Conservation (phyloP, 2,888 invertebrate genomes). For the Mamestra brassicae region DNA sequence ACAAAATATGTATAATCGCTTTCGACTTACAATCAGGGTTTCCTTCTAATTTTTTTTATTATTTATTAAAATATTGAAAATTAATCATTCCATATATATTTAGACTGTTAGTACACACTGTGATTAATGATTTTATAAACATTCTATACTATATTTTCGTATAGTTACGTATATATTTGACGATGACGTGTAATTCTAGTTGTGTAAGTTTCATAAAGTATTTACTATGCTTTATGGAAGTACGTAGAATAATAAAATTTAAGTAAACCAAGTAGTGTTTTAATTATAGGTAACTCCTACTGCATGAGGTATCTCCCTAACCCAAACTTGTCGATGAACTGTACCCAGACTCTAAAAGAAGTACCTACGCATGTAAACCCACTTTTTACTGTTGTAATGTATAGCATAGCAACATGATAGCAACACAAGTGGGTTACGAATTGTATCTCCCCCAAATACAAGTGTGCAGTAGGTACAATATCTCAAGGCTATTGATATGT, state of each 20-base stretch:
- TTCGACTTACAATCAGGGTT: slow-evolving; percentile 71
- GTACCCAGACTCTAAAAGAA: too few relatives aligned
- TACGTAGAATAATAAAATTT: slow-evolving; percentile 84
- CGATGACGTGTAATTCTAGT: slow-evolving; percentile 79
- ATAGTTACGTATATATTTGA: slow-evolving; percentile 72
- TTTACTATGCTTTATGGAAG: slow-evolving; percentile 82
- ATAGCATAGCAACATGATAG: too few relatives aligned
- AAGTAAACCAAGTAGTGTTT: slow-evolving; percentile 63
- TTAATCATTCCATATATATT: slow-evolving; percentile 85
- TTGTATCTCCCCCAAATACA: too few relatives aligned
- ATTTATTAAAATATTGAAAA: slow-evolving; percentile 75
- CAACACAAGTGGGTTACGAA: too few relatives aligned
- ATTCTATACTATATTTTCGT: slow-evolving; percentile 79
- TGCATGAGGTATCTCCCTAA: neutral
- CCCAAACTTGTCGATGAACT: too few relatives aligned
- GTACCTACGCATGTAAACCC: too few relatives aligned
- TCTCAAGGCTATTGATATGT: too few relatives aligned
- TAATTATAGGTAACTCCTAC: neutral
- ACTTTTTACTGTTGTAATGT: too few relatives aligned
- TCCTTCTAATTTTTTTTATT: slow-evolving; percentile 63
- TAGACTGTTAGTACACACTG: slow-evolving; percentile 84
- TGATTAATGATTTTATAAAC: slow-evolving; percentile 83
- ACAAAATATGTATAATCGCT: slow-evolving; percentile 67
- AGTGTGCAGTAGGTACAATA: too few relatives aligned
- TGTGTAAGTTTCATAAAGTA: slow-evolving; percentile 84